Evolutionary conservation across 1,140 invertebrate species (phyloP), one percentile per base, ranked within the genome.

Genomic region (Tetragnatha versicolor): DNA sequence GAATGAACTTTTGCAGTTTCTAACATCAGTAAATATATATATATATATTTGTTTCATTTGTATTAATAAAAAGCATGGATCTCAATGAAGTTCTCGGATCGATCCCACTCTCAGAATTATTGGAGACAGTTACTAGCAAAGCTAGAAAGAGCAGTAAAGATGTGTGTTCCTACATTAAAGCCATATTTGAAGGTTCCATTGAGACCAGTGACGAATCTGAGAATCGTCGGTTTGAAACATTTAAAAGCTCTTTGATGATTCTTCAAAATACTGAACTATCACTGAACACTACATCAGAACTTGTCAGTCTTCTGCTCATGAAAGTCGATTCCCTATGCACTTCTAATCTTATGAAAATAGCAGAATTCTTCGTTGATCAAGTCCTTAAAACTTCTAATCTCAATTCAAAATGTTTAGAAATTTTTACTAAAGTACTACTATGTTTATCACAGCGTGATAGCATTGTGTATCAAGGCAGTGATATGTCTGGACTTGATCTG

Each of bases 211-310:
- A 79, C 45, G 53, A 58, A 27, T 55, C 33, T 25, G 76, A 58
- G 22, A 79, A 79, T 47, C 49, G 63, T 27, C 49, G 63, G 5
- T 60, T 27, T 33, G 76, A 79, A 68, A 79, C 65, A 27, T 79
- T 79, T 37, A 79, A 68, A 60, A 45, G 27, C 60, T 25, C 51
- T 22, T 25, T 79, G 5, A 4, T 5, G 14, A 29, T 79, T 14
- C 29, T 79, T 9, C 63, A 69, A 47, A 60, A 45, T 5, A 3
- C 42, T 14, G 31, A 79, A 35, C 17, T 69, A 14, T 49, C 76
- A 2, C 3, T 25, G 4, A 49, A 20, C 47, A 6, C 60, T 2
- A 22, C 22, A 3, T 45, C 76, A n/a, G 76, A 79, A 35, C 33
- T 79, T 33, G 51, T 60, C 25, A 45, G 27, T 33, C 10, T 69